These are phyloP conservation scores for Tenthredo notha DNA, from an alignment of 2,888 invertebrate genomes.

Conservation along the genomic window DNA sequence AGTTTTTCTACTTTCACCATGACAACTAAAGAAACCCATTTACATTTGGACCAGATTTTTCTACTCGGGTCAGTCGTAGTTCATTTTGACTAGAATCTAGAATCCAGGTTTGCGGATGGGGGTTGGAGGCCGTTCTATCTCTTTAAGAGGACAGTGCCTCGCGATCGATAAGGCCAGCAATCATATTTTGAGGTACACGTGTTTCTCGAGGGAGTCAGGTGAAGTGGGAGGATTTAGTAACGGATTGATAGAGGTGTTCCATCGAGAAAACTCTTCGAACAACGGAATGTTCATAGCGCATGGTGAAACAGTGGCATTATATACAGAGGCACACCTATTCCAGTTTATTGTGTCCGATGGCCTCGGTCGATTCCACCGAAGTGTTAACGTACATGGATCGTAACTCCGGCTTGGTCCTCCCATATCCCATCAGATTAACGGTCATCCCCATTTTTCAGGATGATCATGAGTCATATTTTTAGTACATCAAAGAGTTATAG, in stretches of 20 bases:
- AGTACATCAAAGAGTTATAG: slow-evolving; percentile 36
- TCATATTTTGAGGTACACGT: slow-evolving; percentile 62
- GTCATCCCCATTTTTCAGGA: slow-evolving; percentile 27
- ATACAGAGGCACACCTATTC: background rate
- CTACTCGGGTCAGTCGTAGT: background rate
- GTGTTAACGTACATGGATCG: slow-evolving; percentile 36
- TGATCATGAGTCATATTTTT: background rate
- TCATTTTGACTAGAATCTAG: background rate
- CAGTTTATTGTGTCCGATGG: slow-evolving; percentile 39
- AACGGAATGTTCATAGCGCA: slow-evolving; percentile 6
- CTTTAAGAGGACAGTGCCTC: slow-evolving; percentile 68
- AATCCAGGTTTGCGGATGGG: background rate
- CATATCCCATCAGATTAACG: slow-evolving; percentile 30
- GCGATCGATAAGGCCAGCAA: slow-evolving; percentile 69
- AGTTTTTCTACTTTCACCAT: background rate
- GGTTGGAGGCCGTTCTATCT: slow-evolving; percentile 62
- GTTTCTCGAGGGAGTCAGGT: slow-evolving; percentile 29
- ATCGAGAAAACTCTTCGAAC: slow-evolving; percentile 3
- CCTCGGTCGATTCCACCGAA: slow-evolving; percentile 18
- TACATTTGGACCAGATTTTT: background rate
- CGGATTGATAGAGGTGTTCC: slow-evolving; percentile 34
- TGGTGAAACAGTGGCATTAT: background rate
- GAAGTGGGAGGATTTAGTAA: slow-evolving; percentile 28
- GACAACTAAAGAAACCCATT: background rate
- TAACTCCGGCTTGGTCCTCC: slow-evolving; percentile 24